Evolutionary conservation across 2,888 invertebrate genomes (phyloP).

Genomic region (Tenthredo notha): DNA sequence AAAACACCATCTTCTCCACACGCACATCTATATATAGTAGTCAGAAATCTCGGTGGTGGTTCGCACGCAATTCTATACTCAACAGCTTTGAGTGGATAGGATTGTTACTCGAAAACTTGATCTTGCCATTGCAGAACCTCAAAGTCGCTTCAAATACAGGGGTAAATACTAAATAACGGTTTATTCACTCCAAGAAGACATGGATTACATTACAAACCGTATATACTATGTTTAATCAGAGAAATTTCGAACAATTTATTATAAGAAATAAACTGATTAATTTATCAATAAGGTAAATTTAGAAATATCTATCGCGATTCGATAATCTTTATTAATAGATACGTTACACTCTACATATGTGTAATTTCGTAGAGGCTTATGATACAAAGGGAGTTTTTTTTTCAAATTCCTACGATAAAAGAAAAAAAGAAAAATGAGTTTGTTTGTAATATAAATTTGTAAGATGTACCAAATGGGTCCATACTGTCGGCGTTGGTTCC

Average conservation of each 20-base stretch:
- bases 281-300: no score
- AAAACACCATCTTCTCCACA: not conserved
- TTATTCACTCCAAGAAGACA: not conserved
- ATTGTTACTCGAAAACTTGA: conserved; percentile 21
- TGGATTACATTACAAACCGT: no score
- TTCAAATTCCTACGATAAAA: not conserved
- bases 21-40: not conserved
- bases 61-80: not conserved
- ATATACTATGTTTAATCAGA: not conserved
- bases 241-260: not conserved
- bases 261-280: no score
- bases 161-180: not conserved
- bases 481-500: conserved; percentile 18
- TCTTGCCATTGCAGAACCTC: not conserved
- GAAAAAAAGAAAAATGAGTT: no score
- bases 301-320: not conserved
- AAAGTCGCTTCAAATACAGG: not conserved
- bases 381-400: not conserved
- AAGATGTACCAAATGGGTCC: conserved; percentile 21
- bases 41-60: not conserved
- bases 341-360: not conserved
- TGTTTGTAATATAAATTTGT: not conserved
- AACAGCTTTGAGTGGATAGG: conserved; percentile 4
- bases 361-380: not conserved
- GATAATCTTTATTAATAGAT: not conserved